phyloP scores from a whole-genome alignment of 2,113 vertebrate species.

The Tichodroma muraria region DNA sequence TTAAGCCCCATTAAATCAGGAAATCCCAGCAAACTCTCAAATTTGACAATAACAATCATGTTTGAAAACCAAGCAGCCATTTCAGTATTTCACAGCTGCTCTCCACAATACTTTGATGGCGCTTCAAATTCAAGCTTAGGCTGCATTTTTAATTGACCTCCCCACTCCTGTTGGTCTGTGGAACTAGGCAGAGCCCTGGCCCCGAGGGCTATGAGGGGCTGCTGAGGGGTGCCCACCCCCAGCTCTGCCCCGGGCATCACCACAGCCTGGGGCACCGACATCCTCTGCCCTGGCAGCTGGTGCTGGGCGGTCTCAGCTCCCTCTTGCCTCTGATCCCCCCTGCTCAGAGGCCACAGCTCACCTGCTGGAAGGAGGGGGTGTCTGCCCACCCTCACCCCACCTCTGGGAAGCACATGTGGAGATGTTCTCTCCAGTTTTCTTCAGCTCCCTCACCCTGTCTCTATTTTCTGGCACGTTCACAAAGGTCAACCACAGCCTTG shows the following conservation, averaged over 20 bases:
- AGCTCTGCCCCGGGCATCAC: not conserved
- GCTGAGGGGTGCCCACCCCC: not conserved
- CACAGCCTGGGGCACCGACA: too few relatives aligned
- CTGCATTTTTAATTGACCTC: not conserved
- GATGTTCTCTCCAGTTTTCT: not conserved
- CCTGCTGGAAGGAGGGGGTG: not conserved
- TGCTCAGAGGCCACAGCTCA: not conserved
- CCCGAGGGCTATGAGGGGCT: not conserved
- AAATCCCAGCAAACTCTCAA: not conserved
- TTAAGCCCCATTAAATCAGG: not conserved
- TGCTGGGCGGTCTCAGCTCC: not conserved
- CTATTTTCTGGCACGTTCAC: not conserved
- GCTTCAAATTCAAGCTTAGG: not conserved
- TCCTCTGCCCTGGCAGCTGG: not conserved
- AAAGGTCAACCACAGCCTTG: not conserved
- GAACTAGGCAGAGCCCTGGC: not conserved
- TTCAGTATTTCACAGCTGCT: not conserved
- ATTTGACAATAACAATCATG: not conserved
- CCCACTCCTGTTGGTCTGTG: not conserved
- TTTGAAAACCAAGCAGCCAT: not conserved
- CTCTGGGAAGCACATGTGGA: accelerated
- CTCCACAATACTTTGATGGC: not conserved
- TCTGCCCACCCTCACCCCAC: not conserved
- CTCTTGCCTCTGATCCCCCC: not conserved
- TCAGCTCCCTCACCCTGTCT: not conserved